These are phyloP conservation scores for Hylia prasina DNA, from an alignment of 2,113 vertebrate genomes.

Conservation along the genomic window DNA sequence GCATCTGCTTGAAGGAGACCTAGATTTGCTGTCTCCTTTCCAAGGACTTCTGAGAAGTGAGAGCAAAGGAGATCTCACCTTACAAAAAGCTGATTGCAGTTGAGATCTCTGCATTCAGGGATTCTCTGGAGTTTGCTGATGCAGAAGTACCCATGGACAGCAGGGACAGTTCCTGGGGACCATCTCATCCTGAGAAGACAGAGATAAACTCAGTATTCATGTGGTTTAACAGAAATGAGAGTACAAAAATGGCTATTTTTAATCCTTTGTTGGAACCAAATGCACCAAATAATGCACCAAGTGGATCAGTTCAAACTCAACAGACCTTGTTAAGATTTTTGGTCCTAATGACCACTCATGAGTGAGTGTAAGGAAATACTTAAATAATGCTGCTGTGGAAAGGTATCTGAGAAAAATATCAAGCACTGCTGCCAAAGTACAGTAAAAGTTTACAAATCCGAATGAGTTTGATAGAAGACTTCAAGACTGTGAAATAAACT, in stretches of 20 bases:
- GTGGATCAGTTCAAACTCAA: not conserved
- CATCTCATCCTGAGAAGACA: not conserved
- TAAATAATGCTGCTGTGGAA: not conserved
- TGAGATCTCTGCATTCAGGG: not conserved
- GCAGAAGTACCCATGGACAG: rapidly evolving
- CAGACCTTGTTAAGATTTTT: not conserved
- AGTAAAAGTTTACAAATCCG: not conserved
- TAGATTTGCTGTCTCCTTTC: not conserved
- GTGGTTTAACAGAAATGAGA: not conserved
- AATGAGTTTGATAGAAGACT: not conserved
- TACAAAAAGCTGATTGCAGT: not conserved
- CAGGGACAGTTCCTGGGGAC: not conserved
- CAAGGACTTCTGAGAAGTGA: not conserved
- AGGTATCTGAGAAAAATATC: not conserved
- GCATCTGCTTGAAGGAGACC: not conserved
- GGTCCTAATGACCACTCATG: rapidly evolving
- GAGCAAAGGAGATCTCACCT: not conserved
- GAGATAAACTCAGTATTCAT: not conserved
- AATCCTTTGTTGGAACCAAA: not conserved
- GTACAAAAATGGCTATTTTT: not conserved
- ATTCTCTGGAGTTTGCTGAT: not conserved
- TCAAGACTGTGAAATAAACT: not conserved
- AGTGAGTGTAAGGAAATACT: not conserved
- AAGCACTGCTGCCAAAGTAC: not conserved
- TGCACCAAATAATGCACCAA: not conserved